A percentile compares a stretch with the other conserved stretches of the same genome.
phyloP scores from a whole-genome alignment of 2,113 vertebrate species.

The Eretmochelys imbricata region DNA sequence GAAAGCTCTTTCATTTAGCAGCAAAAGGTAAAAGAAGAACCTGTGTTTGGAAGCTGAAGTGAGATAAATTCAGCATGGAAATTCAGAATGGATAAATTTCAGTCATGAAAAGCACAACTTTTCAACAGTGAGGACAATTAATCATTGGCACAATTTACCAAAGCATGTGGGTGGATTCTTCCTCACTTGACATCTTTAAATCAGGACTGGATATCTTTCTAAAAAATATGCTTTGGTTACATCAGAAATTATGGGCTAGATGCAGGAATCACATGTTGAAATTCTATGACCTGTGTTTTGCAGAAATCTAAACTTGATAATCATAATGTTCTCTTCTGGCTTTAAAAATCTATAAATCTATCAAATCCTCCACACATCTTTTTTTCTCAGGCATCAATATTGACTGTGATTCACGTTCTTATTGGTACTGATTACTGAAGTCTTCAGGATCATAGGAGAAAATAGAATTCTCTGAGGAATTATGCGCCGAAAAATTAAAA shows the following conservation, averaged over 20 bases:
- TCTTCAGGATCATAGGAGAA: background rate
- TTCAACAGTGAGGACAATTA: background rate
- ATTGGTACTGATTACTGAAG: background rate
- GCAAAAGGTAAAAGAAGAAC: background rate
- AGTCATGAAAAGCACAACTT: accelerated
- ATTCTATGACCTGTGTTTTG: background rate
- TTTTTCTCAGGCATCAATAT: too few species aligned
- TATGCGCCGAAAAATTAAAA: too few species aligned
- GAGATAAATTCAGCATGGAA: background rate
- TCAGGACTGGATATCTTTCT: background rate
- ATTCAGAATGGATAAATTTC: background rate
- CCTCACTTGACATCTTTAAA: background rate
- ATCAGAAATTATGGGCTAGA: background rate
- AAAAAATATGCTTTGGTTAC: background rate
- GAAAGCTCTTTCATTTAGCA: background rate
- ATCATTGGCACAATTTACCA: background rate
- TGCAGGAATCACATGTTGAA: background rate
- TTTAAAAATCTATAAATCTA: background rate
- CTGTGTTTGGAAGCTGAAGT: background rate
- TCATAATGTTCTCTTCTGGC: background rate
- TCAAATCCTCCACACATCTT: background rate
- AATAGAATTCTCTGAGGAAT: background rate
- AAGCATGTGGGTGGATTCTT: background rate
- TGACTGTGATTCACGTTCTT: background rate
- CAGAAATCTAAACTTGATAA: background rate